A percentile compares a stretch with the other conserved stretches of the same genome.
phyloP scores from a whole-genome alignment of 2,797 vertebrate species.

The Melanotaenia trifasciata region DNA sequence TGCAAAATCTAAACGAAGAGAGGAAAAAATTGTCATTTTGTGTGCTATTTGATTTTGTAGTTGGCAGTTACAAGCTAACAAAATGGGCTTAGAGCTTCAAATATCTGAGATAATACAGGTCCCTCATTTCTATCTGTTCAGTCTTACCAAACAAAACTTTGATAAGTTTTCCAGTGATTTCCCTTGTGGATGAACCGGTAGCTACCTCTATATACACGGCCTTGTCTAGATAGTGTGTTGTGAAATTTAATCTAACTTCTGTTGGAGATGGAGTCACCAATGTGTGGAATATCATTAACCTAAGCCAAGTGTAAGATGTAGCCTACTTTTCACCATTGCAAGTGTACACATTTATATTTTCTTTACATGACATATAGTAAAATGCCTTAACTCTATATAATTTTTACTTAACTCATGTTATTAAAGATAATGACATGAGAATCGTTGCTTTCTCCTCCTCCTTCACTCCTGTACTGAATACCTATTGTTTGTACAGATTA shows the following conservation, averaged over 20 bases:
- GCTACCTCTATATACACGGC: not conserved
- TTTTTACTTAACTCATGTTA: not conserved
- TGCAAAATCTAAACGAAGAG: not conserved
- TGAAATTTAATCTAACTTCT: not conserved
- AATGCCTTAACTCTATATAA: not conserved
- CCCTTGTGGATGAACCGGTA: not conserved
- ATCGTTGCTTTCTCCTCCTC: too few species aligned
- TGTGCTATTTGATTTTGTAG: not conserved
- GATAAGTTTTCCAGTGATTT: not conserved
- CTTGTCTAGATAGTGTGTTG: not conserved
- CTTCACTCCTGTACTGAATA: too few species aligned
- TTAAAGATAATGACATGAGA: too few species aligned
- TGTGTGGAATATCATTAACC: not conserved
- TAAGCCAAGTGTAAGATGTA: not conserved
- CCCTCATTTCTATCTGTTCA: not conserved
- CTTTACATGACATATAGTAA: not conserved
- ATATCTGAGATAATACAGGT: not conserved
- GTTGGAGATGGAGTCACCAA: not conserved
- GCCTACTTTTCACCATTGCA: not conserved
- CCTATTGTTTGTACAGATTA: too few species aligned
- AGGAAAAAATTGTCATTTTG: not conserved
- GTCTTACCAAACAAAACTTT: not conserved
- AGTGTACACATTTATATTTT: not conserved
- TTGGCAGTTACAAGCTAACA: not conserved
- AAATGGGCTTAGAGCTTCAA: not conserved